Percentiles rank a stretch among this genome's conserved stretches.
These are phyloP conservation scores for Tachypleus tridentatus DNA, from an alignment of 1,140 invertebrate species.

Conservation along the genomic window DNA sequence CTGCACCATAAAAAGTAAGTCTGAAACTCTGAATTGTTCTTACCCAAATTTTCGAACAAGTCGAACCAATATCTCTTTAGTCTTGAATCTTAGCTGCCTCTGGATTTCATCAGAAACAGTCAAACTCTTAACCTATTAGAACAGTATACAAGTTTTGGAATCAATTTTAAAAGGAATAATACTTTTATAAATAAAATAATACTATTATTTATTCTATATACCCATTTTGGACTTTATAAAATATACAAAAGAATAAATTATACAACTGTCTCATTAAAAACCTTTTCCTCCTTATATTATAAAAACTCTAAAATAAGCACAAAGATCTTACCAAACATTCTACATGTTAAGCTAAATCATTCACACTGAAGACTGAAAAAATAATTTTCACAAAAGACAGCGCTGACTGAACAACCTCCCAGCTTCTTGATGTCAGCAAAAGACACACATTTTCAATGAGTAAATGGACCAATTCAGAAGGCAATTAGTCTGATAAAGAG, in stretches of 20 bases:
- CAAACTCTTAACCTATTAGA: conserved; percentile 31
- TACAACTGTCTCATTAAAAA: too few relatives aligned
- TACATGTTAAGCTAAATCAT: conserved; percentile 43
- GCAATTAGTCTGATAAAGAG: conserved; percentile 12
- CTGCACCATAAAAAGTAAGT: not conserved
- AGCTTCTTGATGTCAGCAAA: conserved; percentile 46
- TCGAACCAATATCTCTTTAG: conserved; percentile 63
- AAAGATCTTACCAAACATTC: conserved; percentile 44
- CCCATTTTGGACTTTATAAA: too few relatives aligned
- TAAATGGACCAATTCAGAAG: conserved; percentile 43
- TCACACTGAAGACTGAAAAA: conserved; percentile 42
- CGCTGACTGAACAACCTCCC: conserved; percentile 56
- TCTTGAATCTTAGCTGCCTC: conserved; percentile 63
- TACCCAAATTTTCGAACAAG: conserved; percentile 65
- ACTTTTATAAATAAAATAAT: too few relatives aligned
- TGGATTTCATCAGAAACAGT: conserved; percentile 71
- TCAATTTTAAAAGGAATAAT: conserved; percentile 4
- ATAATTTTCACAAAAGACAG: conserved; percentile 64
- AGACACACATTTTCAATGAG: conserved; percentile 55
- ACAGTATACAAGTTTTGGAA: conserved; percentile 6
- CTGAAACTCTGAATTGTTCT: conserved; percentile 8
- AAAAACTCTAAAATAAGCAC: too few relatives aligned
- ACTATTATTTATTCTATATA: too few relatives aligned
- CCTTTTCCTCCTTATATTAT: too few relatives aligned
- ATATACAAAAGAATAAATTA: too few relatives aligned